Conservation (phyloP, 2,113 vertebrate genomes). For the Martes martes region DNA sequence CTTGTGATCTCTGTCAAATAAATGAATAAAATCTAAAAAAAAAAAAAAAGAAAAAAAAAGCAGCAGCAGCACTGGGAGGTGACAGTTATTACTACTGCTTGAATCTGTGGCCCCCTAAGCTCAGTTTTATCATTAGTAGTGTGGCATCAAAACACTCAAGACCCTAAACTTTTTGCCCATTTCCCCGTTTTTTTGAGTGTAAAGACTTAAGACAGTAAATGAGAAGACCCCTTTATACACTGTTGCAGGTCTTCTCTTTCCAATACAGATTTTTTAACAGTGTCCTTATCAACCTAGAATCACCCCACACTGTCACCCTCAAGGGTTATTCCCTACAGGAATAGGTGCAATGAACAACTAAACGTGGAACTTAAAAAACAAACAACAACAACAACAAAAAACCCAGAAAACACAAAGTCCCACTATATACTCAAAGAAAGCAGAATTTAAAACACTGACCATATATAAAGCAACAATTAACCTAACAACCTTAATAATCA, state of each 20-base stretch:
- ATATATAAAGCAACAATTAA: neutral
- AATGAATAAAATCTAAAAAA: no score
- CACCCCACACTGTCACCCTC: neutral
- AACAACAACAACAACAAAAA: neutral
- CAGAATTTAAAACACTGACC: neutral
- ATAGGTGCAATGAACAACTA: neutral
- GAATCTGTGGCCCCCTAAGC: neutral
- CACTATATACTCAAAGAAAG: neutral
- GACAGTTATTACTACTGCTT: neutral
- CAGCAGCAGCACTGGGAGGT: no score
- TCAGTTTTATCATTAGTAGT: neutral
- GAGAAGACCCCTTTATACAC: neutral
- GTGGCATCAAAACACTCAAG: neutral
- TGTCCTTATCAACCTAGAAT: neutral
- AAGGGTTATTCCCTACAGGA: neutral
- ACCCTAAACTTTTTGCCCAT: neutral
- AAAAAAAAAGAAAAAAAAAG: no score
- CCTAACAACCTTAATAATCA: neutral
- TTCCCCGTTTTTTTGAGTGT: neutral
- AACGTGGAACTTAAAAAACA: neutral
- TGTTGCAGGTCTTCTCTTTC: neutral
- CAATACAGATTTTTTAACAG: neutral
- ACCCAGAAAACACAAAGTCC: neutral
- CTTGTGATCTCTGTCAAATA: no score
- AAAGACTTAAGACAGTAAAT: neutral